These are phyloP conservation scores for Perodicticus potto DNA, from an alignment of 2,797 vertebrate genomes.

Conservation along the genomic window DNA sequence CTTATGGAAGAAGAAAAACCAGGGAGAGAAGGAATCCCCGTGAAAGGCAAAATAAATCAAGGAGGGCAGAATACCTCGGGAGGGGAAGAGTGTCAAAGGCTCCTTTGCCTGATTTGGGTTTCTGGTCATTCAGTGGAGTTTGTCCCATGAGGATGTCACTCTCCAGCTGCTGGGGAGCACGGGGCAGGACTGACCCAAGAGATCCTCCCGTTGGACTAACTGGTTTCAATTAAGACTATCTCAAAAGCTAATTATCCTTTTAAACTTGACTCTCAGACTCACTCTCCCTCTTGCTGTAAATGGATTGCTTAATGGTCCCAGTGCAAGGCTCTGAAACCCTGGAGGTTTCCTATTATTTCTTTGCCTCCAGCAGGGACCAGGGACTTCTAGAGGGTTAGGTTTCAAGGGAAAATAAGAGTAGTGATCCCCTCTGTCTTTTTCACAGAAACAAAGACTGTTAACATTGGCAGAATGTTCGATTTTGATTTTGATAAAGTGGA, in stretches of 20 bases:
- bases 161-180: background rate
- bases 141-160: background rate
- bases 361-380: constrained; percentile 73
- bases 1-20: background rate
- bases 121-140: background rate
- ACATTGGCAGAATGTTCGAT: background rate
- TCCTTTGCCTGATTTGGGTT: background rate
- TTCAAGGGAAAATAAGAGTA: constrained; percentile 62
- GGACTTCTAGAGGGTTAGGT: constrained; percentile 57
- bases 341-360: constrained; percentile 73
- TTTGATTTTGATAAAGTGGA: constrained; percentile 59
- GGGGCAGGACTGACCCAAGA: constrained; percentile 15
- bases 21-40: background rate
- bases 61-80: background rate
- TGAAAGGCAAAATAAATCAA: background rate
- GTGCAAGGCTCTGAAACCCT: constrained; percentile 41
- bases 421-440: constrained; percentile 41
- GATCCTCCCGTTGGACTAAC: constrained; percentile 41
- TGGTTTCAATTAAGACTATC: constrained; percentile 82
- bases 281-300: constrained; percentile 53
- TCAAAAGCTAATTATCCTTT: constrained; percentile 75
- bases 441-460: constrained; percentile 70
- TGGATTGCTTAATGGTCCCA: constrained; percentile 66
- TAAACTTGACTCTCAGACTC: constrained; percentile 60
- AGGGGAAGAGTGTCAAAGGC: background rate